phyloP scores from a whole-genome alignment of 2,113 vertebrate genomes.

The Elaphurus davidianus region DNA sequence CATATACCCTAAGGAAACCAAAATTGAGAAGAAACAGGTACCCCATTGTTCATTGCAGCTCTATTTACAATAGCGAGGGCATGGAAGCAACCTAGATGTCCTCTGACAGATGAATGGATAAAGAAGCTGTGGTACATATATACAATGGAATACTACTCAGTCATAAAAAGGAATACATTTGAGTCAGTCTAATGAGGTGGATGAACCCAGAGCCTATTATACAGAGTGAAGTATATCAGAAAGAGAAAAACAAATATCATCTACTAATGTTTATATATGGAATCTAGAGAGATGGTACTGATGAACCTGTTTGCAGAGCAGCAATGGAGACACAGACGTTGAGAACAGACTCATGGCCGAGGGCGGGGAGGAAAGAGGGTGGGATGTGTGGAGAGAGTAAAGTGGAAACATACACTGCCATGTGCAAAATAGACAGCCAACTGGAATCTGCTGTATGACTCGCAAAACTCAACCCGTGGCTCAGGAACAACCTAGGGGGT shows the following conservation, averaged over 20 bases:
- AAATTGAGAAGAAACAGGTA: neutral
- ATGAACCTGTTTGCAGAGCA: neutral
- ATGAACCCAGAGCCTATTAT: neutral
- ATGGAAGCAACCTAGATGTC: neutral
- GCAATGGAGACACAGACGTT: accelerated
- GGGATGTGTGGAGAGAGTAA: neutral
- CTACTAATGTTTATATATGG: neutral
- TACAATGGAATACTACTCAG: neutral
- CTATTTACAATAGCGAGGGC: neutral
- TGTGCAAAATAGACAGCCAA: accelerated
- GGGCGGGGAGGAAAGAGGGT: neutral
- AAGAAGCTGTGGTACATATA: neutral
- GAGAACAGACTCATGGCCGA: neutral
- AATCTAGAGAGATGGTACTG: neutral
- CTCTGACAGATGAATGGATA: neutral
- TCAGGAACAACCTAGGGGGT: neutral
- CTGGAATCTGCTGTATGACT: accelerated
- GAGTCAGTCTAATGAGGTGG: neutral
- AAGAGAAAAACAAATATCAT: neutral
- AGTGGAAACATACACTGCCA: accelerated
- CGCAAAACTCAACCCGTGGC: accelerated
- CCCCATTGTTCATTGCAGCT: neutral
- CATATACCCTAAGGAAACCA: neutral
- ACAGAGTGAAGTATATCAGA: neutral
- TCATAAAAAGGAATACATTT: neutral